These are phyloP conservation scores for Drosophila anomalata DNA, from an alignment of 2,888 invertebrate species.

Conservation along the genomic window DNA sequence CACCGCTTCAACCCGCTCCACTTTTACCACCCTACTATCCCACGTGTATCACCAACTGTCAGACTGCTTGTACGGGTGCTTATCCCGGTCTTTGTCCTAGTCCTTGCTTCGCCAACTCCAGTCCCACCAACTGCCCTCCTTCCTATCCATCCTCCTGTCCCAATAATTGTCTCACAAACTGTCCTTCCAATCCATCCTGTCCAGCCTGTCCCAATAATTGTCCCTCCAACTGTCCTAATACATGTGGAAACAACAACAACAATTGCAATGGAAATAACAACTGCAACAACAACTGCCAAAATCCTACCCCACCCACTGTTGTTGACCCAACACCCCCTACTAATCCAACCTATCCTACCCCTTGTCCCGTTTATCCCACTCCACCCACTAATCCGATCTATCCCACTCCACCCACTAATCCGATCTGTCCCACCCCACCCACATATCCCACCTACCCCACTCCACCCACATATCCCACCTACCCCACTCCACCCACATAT, in stretches of 20 bases:
- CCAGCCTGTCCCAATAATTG: constrained; percentile 16
- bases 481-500: background rate
- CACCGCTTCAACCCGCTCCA: background rate
- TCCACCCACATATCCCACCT: background rate
- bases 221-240: constrained; percentile 14
- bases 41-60: background rate
- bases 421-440: too few species aligned
- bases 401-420: too few species aligned
- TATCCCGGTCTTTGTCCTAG: constrained; percentile 17
- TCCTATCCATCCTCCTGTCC: constrained; percentile 9
- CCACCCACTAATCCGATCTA: too few species aligned
- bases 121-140: too few species aligned
- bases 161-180: constrained; percentile 5
- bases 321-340: background rate
- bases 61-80: background rate
- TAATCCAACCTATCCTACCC: constrained; percentile 1
- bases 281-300: constrained; percentile 1
- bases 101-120: background rate
- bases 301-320: constrained; percentile 3
- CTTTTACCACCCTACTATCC: background rate
- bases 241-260: background rate
- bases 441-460: too few species aligned
- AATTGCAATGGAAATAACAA: background rate
- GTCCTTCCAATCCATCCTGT: background rate
- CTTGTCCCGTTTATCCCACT: background rate